phyloP scores from a whole-genome alignment of 2,797 vertebrate genomes.

The Leptoclinus maculatus region DNA sequence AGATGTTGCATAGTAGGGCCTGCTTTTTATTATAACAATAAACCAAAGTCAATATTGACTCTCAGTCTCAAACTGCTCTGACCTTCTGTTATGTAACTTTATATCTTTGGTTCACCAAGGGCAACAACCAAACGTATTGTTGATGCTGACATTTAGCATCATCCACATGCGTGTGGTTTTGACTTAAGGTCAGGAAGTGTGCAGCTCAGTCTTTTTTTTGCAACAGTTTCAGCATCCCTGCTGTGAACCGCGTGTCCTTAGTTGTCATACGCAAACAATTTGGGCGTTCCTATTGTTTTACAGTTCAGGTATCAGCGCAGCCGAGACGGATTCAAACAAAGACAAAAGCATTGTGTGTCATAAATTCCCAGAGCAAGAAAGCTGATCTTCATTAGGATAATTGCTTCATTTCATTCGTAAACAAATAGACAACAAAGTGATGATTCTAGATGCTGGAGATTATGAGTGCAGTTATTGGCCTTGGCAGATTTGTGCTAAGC shows the following conservation, averaged over 20 bases:
- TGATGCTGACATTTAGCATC: slow-evolving; percentile 80
- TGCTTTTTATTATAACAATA: slow-evolving; percentile 32
- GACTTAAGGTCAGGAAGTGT: slow-evolving; percentile 79
- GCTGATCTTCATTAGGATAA: slow-evolving; percentile 77
- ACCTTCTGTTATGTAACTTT: slow-evolving; percentile 63
- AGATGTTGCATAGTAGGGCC: slow-evolving; percentile 8
- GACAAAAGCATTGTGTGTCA: slow-evolving; percentile 35
- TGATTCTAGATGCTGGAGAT: slow-evolving; percentile 71
- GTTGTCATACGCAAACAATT: slow-evolving; percentile 48
- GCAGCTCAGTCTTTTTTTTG: slow-evolving; percentile 49
- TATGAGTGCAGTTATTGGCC: slow-evolving; percentile 67
- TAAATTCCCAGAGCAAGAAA: slow-evolving; percentile 46
- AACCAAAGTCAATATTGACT: slow-evolving; percentile 43
- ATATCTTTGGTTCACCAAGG: slow-evolving; percentile 52
- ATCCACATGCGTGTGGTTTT: slow-evolving; percentile 81
- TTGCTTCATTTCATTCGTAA: slow-evolving; percentile 75
- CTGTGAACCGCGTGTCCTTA: slow-evolving; percentile 45
- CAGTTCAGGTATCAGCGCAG: slow-evolving; percentile 37
- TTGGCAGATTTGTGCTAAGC: slow-evolving; percentile 75
- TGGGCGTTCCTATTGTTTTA: slow-evolving; percentile 50
- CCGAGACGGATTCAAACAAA: slow-evolving; percentile 23
- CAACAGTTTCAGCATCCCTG: slow-evolving; percentile 62
- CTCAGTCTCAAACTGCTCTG: slow-evolving; percentile 47
- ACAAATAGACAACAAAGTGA: slow-evolving; percentile 71
- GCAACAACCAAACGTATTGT: slow-evolving; percentile 57